Conservation (phyloP, 2,888 invertebrate genomes). For the Apeira syringaria region DNA sequence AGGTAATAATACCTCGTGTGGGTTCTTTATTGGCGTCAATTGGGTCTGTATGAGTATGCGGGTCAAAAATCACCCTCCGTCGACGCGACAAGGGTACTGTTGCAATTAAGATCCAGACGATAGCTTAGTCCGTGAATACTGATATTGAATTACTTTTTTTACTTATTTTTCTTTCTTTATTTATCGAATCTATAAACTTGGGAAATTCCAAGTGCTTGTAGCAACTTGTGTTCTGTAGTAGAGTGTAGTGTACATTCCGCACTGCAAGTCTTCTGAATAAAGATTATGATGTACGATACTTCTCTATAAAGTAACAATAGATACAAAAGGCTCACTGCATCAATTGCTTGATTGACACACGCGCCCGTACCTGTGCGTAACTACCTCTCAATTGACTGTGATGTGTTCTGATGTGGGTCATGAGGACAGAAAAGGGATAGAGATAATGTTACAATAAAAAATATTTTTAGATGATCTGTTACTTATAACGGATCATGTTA, state of each 20-base stretch:
- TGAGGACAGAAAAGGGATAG: slow-evolving; percentile 31
- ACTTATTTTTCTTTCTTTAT: too few species aligned
- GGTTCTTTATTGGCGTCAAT: slow-evolving; percentile 20
- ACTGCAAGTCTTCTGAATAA: too few species aligned
- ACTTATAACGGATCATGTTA: too few species aligned
- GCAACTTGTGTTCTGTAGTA: too few species aligned
- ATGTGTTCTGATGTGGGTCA: slow-evolving; percentile 53
- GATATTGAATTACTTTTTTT: too few species aligned
- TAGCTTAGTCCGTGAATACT: background rate
- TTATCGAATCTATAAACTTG: too few species aligned
- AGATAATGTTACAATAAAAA: slow-evolving; percentile 35
- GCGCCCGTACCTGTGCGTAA: slow-evolving; percentile 57
- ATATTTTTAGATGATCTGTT: too few species aligned
- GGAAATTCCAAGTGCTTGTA: too few species aligned
- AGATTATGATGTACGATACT: too few species aligned
- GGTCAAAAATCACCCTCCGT: slow-evolving; percentile 4
- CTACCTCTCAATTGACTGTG: slow-evolving; percentile 61
- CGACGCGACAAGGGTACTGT: background rate
- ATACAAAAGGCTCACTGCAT: background rate
- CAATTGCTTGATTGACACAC: slow-evolving; percentile 36
- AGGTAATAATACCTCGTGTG: slow-evolving; percentile 17
- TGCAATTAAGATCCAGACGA: slow-evolving; percentile 12
- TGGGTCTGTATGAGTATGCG: slow-evolving; percentile 15
- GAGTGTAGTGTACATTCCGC: too few species aligned
- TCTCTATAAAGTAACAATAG: too few species aligned